phyloP scores from a whole-genome alignment of 1,140 invertebrate species.

The Hylyphantes graminicola region DNA sequence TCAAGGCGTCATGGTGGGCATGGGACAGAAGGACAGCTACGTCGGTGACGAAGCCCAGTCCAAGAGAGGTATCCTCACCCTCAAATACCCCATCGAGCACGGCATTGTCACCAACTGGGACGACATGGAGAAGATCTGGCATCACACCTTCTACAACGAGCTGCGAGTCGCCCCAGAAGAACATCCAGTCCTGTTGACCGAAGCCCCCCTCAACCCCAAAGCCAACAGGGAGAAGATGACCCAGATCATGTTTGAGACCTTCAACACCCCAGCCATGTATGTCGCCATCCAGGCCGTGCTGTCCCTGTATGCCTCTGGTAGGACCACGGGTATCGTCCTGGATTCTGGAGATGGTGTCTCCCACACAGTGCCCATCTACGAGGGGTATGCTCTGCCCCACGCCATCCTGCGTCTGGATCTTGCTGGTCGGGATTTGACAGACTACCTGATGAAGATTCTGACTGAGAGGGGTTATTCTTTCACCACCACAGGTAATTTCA shows the following conservation, averaged over 20 bases:
- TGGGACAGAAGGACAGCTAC: slow-evolving; percentile 98
- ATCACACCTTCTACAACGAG: slow-evolving; percentile 95
- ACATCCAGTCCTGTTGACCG: slow-evolving; percentile 79
- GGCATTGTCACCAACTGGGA: slow-evolving; percentile 98
- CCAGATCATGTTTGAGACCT: slow-evolving; percentile 75
- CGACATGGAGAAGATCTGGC: slow-evolving; percentile 98
- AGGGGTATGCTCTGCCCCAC: slow-evolving; percentile 74
- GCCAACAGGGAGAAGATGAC: slow-evolving; percentile 78
- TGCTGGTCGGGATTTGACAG: slow-evolving; percentile 73
- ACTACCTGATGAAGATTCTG: slow-evolving; percentile 72
- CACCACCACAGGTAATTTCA: slow-evolving; percentile 68
- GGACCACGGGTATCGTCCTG: slow-evolving; percentile 91
- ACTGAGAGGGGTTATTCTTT: slow-evolving; percentile 70
- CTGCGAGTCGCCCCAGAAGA: slow-evolving; percentile 93
- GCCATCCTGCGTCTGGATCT: slow-evolving; percentile 72
- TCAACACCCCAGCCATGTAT: slow-evolving; percentile 81
- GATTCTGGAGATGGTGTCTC: slow-evolving; percentile 90
- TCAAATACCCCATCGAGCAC: slow-evolving; percentile 96
- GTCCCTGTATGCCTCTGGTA: slow-evolving; percentile 92
- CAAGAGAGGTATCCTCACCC: slow-evolving; percentile 89
- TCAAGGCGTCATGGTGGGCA: slow-evolving; percentile 88
- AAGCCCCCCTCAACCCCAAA: slow-evolving; percentile 74
- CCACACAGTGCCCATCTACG: slow-evolving; percentile 90
- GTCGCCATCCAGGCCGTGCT: slow-evolving; percentile 91
- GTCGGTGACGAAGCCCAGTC: slow-evolving; percentile 94